Base-by-base conservation (phyloP, 2,888 invertebrate genomes). In the Apodemia mormo region DNA sequence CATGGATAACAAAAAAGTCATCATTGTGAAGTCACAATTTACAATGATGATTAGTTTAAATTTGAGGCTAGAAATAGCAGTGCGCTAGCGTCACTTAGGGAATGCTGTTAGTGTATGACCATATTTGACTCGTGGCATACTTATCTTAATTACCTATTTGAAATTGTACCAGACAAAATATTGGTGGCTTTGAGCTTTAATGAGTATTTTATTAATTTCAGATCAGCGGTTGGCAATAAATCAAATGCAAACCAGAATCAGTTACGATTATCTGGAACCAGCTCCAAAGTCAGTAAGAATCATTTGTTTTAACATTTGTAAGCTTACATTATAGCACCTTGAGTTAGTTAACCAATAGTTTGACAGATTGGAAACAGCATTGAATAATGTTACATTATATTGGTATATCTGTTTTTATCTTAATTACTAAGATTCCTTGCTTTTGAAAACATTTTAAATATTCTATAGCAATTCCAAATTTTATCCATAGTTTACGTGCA, bases 231-330 rank as follows among this genome's bases (percentile, higher is more conserved):
- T 81, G 89, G 89, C 86, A 88, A 88, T 86, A 90, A 91, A 81
- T 82, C 92, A 83, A 88, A 90, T 84, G 82, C 91, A 85, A 89
- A 91, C 90, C 90, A 88, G 90, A 94, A 89, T 92, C 91, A 90
- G 89, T 87, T 92, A 87, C 93, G 92, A 91, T 92, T 90, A 85
- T 87, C 93, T 89, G 94, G 92, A 93, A 91, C 95, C 95, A 95
- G 96, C 95, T 96, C 96, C 98, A 98, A 98, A 98, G 98, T 98
- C 98, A 98, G 98, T 98, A 98, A 98, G 98, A 98, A 98, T 96
- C 96, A 95, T 94, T 95, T 90, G 85, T 88, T 87, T 83, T 82
- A 79, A 81, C 73, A 77, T 80, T 81, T 85, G 87, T 90, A 88
- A 80, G 91, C 91, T 91, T 91, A 84, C 83, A 80, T 86, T 82